Evolutionary conservation across 2,888 invertebrate genomes (phyloP), one percentile per base, ranked within the genome.

Genomic region (Leptopilina syphax): DNA sequence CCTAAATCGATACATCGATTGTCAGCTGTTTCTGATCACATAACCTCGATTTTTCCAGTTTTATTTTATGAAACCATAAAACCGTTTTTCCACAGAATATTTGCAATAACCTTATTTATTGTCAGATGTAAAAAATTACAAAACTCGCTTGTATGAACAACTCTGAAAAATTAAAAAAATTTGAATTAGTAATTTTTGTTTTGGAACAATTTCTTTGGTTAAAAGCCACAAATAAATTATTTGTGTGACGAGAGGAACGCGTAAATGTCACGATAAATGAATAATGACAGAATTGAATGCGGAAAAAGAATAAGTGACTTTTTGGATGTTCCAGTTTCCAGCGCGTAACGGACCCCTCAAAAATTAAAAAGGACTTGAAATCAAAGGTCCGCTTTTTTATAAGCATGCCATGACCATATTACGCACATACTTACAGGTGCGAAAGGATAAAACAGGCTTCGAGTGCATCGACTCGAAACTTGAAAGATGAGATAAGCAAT

Each of bases 301-400:
- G 73, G 54, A 73, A 73, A 54, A 57, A 27, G 34, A 54, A 34
- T 34, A 34, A 70, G 70, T 54, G 50, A 57, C 34, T 24, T 73
- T 54, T 54, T 13, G 34, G 50, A 24, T 10, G 68, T 50, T n/a
- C 70, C n/a, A 24, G 34, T 73, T 73, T 73, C 54, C 12, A 34
- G 27, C 8, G 9, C 10, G 50, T 73, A 73, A 73, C 73, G 73
- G 73, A 57, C 54, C 57, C 1, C 34, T 50, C 50, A 50, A 73
- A 73, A 73, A 73, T 73, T 73, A 54, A 73, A 34, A 73, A 73
- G 73, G 57, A 57, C 57, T 13, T 34, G 54, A 50, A 34, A 73
- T 73, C 70, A 50, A 73, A 57, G 57, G 57, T 34, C 54, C 57
- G 54, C 34, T 73, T 54, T 27, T 73, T 73, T 73, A 73, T 13